Evolutionary conservation across 2,797 vertebrate species (phyloP).

Genomic region (Rhinatrema bivittatum): DNA sequence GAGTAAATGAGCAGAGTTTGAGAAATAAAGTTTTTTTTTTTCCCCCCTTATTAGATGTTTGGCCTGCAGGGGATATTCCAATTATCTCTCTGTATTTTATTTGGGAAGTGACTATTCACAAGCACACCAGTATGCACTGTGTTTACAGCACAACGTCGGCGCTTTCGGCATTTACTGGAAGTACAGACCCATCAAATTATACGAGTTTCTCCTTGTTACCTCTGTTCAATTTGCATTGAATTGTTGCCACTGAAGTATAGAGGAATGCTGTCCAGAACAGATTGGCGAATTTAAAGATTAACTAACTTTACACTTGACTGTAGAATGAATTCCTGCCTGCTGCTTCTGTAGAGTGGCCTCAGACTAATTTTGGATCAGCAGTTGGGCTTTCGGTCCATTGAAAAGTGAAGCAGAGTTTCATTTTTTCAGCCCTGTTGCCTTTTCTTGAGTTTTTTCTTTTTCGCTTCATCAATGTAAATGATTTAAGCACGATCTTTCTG

Average conservation of each 20-base stretch:
- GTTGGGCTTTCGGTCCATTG: neutral
- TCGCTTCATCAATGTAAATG: fast-evolving
- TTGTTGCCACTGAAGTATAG: conserved; percentile 6
- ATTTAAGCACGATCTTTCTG: neutral
- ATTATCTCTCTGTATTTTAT: too few species aligned
- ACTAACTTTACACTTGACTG: neutral
- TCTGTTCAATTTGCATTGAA: conserved; percentile 8
- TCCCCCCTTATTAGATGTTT: too few species aligned
- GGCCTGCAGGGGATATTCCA: too few species aligned
- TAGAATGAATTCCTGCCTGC: too few species aligned
- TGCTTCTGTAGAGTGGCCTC: too few species aligned
- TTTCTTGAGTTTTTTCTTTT: neutral
- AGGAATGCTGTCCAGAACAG: neutral
- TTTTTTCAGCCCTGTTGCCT: neutral
- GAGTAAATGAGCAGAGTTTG: too few species aligned
- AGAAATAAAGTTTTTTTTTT: too few species aligned
- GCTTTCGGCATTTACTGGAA: neutral
- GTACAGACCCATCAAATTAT: conserved; percentile 9
- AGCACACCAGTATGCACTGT: too few species aligned
- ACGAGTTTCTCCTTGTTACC: conserved; percentile 8
- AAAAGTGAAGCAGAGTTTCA: neutral
- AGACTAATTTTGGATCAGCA: too few species aligned
- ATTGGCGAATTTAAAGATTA: conserved; percentile 7
- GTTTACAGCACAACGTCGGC: too few species aligned
- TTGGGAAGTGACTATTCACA: too few species aligned